These are phyloP conservation scores for Caenorhabditis remanei DNA, from an alignment of 1,140 invertebrate species.

Conservation along the genomic window DNA sequence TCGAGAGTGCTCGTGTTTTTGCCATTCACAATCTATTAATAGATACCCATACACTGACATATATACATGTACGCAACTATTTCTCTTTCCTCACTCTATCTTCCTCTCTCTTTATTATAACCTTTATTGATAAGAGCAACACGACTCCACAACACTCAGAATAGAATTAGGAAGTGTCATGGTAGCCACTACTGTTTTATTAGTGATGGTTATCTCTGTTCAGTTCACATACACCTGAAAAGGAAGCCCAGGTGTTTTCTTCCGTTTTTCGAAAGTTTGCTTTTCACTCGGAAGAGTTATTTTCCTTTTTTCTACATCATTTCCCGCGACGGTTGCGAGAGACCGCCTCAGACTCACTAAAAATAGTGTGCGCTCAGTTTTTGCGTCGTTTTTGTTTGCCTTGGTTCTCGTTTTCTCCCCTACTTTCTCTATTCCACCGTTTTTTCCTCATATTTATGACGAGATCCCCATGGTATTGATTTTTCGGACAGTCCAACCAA, in stretches of 20 bases:
- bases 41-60: constrained; percentile 17
- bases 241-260: not conserved
- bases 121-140: constrained; percentile 21
- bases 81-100: not conserved
- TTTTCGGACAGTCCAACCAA: constrained; percentile 36
- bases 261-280: not conserved
- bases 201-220: not conserved
- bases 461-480: constrained; percentile 37
- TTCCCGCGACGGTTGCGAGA: constrained; percentile 2
- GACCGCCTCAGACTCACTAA: constrained; percentile 15
- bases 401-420: constrained; percentile 37
- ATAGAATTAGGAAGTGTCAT: not conserved
- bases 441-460: constrained; percentile 42
- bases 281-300: constrained; percentile 45
- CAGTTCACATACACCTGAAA: not conserved
- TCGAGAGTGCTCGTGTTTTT: constrained; percentile 34
- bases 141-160: not conserved
- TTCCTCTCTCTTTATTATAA: constrained; percentile 26
- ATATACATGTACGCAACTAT: constrained; percentile 20
- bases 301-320: constrained; percentile 39
- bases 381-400: constrained; percentile 35
- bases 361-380: constrained; percentile 50
- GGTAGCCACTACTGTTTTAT: not conserved
- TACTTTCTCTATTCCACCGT: constrained; percentile 18
- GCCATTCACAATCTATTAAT: constrained; percentile 47